Evolutionary conservation across 2,888 invertebrate genomes (phyloP), one percentile per base, ranked within the genome.

Genomic region (Habroteleia sp.): DNA sequence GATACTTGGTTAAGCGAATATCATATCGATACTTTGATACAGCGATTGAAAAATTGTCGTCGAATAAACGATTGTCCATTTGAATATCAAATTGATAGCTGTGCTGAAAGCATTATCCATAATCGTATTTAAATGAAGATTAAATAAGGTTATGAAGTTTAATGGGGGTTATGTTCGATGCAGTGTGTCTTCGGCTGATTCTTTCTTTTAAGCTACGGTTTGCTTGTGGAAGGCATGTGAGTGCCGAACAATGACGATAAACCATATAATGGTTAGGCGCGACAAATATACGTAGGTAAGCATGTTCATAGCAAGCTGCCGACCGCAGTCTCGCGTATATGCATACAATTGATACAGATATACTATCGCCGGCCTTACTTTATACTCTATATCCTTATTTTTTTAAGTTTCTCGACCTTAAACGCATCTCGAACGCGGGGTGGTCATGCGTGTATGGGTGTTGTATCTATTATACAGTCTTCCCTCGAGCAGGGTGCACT

Each of bases 291-390:
- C 83, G 77, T 80, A 81, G 81, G 63, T 66, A 60, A 68, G 73
- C 75, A 77, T 72, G 68, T 72, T 77, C 76, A 77, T 69, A 75
- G 65, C 56, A 44, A 69, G 52, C 73, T 76, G 73, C 69, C 69
- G 73, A 68, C 71, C 27, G 60, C 50, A 58, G 60, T 4, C 44
- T 42, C 60, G 74, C 83, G 77, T 82, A 87, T 88, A 87, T 88
- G 86, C 87, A 88, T 88, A 88, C 87, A 87, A 87, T 88, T 88
- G 87, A 87, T 87, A 87, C 87, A 87, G 87, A 88, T 87, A 88
- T 85, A 87, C 84, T 82, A 87, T 88, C 85, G 84, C 85, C 83
- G 81, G 79, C 71, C 75, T 79, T 79, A 78, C 78, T 81, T 82
- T 81, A 78, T 82, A 76, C 68, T 75, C 65, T 62, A 73, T 77